Base-by-base conservation (phyloP, 2,888 invertebrate genomes). In the Ichneumoninae sp. region DNA sequence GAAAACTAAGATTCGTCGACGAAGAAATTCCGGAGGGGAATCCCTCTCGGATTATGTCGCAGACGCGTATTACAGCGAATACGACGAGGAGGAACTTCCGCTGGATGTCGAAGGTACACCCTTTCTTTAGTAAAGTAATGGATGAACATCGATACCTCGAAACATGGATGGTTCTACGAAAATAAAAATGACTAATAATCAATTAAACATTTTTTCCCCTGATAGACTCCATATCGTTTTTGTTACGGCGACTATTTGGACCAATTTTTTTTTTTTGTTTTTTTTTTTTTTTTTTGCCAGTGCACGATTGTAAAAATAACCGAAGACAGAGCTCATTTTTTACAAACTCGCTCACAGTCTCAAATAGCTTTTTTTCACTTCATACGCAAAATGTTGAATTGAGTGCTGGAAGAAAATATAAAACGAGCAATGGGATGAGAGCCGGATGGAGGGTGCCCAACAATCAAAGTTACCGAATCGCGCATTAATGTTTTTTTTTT, bases 61-160 rank as follows among this genome's bases (percentile, higher is more conserved):
- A 5, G 68, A 57, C 8, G 36, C 22, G 3, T 71, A 84, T 52
- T 65, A 74, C 66, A 54, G 26, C 36, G 77, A 83, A 7, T 76
- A 83, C 36, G 57, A 83, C 19, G 72, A 76, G 22, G 68, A 82
- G 26, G 80, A 70, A 30, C 1, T 69, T 19, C n/a, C 65, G 4
- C 52, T 40, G 4, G 74, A 60, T 26, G 44, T 30, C 36, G 54
- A 80, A 10, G 80, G 40, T 40, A 10, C 40, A 40, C 10, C 40
- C 40, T 10, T 79, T 44, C 74, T 77, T 62, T 84, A 84, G 70
- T 86, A 82, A 66, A 50, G 19, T n/a, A 80, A 80, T 77, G 36
- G 82, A 50, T 84, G 80, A 86, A 19, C 26, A 8, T 57, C 6
- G 33, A 44, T 1, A 0, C 3, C 10, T 30, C 26, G 7, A 19